Evolutionary conservation across 2,113 vertebrate genomes (phyloP).

Genomic region (Struthio camelus): DNA sequence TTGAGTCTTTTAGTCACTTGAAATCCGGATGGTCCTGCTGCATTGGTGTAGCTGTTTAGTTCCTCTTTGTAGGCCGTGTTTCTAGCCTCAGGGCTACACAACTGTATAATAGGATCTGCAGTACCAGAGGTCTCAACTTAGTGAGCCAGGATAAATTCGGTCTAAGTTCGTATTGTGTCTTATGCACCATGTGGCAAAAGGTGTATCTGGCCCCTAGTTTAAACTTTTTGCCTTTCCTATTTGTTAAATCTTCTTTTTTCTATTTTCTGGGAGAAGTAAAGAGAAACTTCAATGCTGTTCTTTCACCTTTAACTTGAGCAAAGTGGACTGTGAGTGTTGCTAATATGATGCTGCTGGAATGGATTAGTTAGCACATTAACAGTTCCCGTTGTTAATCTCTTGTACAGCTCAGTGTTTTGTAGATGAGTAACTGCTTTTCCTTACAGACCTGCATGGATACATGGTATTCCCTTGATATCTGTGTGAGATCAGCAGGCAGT

Average conservation of each 20-base stretch:
- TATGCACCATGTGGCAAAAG: not conserved
- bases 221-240: not conserved
- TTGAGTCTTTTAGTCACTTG: not conserved
- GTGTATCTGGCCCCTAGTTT: not conserved
- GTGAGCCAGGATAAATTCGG: not conserved
- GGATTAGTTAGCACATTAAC: slow-evolving; percentile 1
- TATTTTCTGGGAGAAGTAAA: not conserved
- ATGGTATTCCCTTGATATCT: not conserved
- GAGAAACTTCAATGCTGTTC: not conserved
- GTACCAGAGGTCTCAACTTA: not conserved
- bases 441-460: not conserved
- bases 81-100: not conserved
- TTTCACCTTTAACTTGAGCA: not conserved
- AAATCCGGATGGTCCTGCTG: not conserved
- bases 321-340: not conserved
- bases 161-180: not conserved
- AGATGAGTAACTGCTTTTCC: not conserved
- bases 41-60: not conserved
- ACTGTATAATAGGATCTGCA: not conserved
- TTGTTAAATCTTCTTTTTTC: not conserved
- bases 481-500: not conserved
- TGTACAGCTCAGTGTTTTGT: not conserved
- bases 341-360: not conserved
- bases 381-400: not conserved
- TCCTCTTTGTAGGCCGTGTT: not conserved